These are phyloP conservation scores for Drosophila kikkawai DNA, from an alignment of 1,140 invertebrate species.

Conservation along the genomic window DNA sequence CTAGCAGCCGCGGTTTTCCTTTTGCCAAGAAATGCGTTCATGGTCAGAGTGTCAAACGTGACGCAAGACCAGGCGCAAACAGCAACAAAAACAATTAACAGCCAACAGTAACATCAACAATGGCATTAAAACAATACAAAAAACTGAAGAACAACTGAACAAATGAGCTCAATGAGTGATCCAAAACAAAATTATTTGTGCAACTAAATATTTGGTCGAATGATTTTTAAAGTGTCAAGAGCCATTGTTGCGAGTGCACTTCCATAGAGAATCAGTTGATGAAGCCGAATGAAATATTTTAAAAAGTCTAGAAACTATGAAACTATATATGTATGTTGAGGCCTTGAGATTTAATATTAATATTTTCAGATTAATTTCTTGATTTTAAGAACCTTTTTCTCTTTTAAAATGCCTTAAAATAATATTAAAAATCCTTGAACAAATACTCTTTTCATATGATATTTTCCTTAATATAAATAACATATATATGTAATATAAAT, in stretches of 20 bases:
- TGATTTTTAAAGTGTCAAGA: conserved; percentile 49
- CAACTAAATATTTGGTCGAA: conserved; percentile 57
- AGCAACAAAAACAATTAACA: conserved; percentile 34
- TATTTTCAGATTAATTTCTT: background rate
- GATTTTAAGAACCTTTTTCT: background rate
- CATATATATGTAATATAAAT: no score
- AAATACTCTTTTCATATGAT: background rate
- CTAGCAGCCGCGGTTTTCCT: conserved; percentile 52
- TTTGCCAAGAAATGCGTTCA: conserved; percentile 76
- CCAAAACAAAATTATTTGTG: conserved; percentile 44
- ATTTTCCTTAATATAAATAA: background rate
- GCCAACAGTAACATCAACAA: conserved; percentile 32
- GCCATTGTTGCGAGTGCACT: background rate
- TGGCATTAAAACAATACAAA: conserved; percentile 33
- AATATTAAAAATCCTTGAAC: background rate
- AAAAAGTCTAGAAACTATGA: background rate
- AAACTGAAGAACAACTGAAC: conserved; percentile 14
- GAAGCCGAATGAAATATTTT: background rate
- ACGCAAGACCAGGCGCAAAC: conserved; percentile 49
- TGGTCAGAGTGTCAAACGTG: conserved; percentile 76
- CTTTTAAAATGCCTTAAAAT: no score
- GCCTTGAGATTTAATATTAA: background rate
- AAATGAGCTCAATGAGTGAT: conserved; percentile 30
- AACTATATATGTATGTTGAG: background rate
- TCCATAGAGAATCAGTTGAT: conserved; percentile 9